These are phyloP conservation scores for Acanthurus tractus DNA, from an alignment of 2,797 vertebrate genomes.

Conservation along the genomic window DNA sequence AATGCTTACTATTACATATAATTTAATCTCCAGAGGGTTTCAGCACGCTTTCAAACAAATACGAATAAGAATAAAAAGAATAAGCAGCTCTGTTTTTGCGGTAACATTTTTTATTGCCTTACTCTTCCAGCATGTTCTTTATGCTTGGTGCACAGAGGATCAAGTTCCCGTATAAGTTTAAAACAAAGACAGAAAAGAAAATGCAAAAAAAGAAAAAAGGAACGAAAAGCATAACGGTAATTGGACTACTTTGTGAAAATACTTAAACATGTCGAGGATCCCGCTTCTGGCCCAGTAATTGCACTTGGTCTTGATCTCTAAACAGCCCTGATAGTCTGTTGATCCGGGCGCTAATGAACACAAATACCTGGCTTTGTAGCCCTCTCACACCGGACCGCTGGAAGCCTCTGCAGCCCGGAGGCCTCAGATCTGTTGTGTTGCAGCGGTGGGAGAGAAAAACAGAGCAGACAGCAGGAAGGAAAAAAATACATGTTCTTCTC, in stretches of 20 bases:
- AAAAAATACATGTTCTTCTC: conserved; percentile 43
- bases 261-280: conserved; percentile 63
- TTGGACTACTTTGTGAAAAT: conserved; percentile 64
- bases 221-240: conserved; percentile 47
- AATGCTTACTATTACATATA: too few species aligned
- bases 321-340: conserved; percentile 81
- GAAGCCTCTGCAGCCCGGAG: conserved; percentile 54
- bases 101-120: background rate
- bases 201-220: conserved; percentile 10
- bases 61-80: conserved; percentile 18
- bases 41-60: background rate
- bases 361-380: conserved; percentile 81
- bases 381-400: conserved; percentile 42
- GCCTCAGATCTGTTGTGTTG: conserved; percentile 60
- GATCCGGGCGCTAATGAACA: conserved; percentile 83
- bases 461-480: conserved; percentile 21
- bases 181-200: conserved; percentile 25
- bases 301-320: conserved; percentile 76
- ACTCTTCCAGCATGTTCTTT: background rate
- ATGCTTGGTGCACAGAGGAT: conserved; percentile 19
- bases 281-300: conserved; percentile 69
- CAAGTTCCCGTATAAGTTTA: conserved; percentile 32
- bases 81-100: background rate
- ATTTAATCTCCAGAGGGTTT: background rate
- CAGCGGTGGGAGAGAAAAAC: conserved; percentile 27